Conservation (phyloP, 2,113 vertebrate genomes). For the Copsychus sechellarum region DNA sequence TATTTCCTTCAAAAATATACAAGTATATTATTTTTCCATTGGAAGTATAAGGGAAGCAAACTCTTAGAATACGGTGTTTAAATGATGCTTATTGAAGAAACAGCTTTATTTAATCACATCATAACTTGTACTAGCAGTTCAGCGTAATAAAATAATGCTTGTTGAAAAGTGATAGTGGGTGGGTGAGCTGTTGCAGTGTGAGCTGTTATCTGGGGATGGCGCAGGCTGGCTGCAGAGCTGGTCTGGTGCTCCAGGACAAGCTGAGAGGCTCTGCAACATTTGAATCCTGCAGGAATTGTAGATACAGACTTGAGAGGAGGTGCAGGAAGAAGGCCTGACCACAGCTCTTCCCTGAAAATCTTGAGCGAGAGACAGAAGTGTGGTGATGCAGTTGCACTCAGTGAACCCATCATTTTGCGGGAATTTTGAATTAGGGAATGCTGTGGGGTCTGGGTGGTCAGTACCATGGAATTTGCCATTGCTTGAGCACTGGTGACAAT, state of each 20-base stretch:
- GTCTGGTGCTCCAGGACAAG: neutral
- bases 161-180: neutral
- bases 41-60: neutral
- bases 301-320: neutral
- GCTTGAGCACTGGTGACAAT: neutral
- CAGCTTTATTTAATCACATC: neutral
- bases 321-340: neutral
- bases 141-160: slow-evolving; percentile 6
- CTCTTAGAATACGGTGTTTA: neutral
- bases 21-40: neutral
- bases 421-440: neutral
- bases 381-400: rapidly evolving
- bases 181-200: neutral
- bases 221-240: neutral
- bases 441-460: neutral
- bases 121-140: neutral
- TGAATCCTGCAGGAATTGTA: neutral
- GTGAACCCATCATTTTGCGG: neutral
- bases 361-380: neutral
- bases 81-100: neutral
- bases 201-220: neutral
- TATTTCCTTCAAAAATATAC: neutral
- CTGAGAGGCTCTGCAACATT: neutral
- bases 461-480: neutral
- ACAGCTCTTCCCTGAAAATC: neutral